Conservation (phyloP, 1,140 invertebrate genomes). For the Diachasma alloeum region DNA sequence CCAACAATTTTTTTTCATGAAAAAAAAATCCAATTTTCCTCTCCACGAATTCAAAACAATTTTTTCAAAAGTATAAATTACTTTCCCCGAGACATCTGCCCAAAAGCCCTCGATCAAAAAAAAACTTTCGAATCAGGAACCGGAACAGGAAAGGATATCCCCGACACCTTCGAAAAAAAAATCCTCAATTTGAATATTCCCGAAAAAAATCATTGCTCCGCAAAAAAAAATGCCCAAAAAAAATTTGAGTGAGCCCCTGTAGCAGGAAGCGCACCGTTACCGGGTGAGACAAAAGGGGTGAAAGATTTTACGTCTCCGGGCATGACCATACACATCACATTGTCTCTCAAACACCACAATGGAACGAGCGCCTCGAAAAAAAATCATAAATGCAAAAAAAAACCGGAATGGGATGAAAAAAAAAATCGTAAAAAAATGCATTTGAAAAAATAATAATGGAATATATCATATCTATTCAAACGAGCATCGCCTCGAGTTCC, state of each 20-base stretch:
- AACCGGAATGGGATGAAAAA: not conserved
- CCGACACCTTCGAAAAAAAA: constrained; percentile 10
- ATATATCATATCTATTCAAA: constrained; percentile 53
- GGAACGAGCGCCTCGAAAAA: constrained; percentile 7
- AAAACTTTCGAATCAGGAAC: constrained; percentile 1
- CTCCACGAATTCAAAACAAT: too few relatives aligned
- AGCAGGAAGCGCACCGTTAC: constrained; percentile 20
- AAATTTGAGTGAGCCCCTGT: constrained; percentile 1
- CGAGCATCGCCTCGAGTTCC: constrained; percentile 34
- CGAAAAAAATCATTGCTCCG: constrained; percentile 9
- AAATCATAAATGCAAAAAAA: constrained; percentile 19
- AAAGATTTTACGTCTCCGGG: not conserved
- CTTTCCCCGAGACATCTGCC: not conserved
- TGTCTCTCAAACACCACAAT: constrained; percentile 7
- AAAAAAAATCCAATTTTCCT: too few relatives aligned
- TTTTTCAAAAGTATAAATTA: not conserved
- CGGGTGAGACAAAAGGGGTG: constrained; percentile 19
- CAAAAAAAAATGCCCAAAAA: constrained; percentile 21
- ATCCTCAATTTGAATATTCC: constrained; percentile 36
- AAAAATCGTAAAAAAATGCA: not conserved
- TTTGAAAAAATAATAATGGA: constrained; percentile 22
- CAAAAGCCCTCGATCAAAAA: not conserved
- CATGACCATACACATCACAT: constrained; percentile 25
- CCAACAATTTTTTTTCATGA: too few relatives aligned
- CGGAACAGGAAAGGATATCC: constrained; percentile 25